These are phyloP conservation scores for Cyprinodon diabolis DNA, from an alignment of 2,797 vertebrate genomes.

Conservation along the genomic window DNA sequence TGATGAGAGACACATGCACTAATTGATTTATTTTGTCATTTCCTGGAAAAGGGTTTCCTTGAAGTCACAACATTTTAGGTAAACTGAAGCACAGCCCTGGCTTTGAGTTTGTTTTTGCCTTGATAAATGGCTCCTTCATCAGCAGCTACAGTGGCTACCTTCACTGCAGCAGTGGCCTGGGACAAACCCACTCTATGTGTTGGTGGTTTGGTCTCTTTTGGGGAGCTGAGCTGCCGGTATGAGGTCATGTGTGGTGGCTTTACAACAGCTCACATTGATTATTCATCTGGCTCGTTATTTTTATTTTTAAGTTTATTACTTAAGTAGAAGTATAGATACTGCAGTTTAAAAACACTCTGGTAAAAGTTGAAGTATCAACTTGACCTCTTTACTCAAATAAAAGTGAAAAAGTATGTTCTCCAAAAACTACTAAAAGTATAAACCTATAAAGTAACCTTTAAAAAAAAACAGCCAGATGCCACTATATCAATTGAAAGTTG, in stretches of 20 bases:
- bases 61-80: constrained; percentile 32
- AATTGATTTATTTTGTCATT: background rate
- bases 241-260: constrained; percentile 2
- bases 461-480: too few relatives aligned
- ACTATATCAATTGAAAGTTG: too few relatives aligned
- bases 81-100: constrained; percentile 49
- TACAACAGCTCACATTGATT: background rate
- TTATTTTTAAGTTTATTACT: too few relatives aligned
- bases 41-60: constrained; percentile 18
- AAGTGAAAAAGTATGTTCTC: too few relatives aligned
- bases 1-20: background rate
- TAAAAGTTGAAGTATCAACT: too few relatives aligned
- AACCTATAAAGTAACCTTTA: too few relatives aligned
- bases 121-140: constrained; percentile 69
- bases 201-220: background rate
- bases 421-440: too few relatives aligned
- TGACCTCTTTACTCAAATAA: too few relatives aligned
- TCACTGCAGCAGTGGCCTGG: constrained; percentile 45
- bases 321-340: too few relatives aligned
- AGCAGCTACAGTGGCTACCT: constrained; percentile 61
- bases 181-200: constrained; percentile 48
- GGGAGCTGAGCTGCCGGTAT: constrained; percentile 7
- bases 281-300: constrained; percentile 4
- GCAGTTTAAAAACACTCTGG: too few relatives aligned
- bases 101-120: constrained; percentile 60